Evolutionary conservation across 2,113 vertebrate species (phyloP).

Genomic region (Eolophus roseicapilla): DNA sequence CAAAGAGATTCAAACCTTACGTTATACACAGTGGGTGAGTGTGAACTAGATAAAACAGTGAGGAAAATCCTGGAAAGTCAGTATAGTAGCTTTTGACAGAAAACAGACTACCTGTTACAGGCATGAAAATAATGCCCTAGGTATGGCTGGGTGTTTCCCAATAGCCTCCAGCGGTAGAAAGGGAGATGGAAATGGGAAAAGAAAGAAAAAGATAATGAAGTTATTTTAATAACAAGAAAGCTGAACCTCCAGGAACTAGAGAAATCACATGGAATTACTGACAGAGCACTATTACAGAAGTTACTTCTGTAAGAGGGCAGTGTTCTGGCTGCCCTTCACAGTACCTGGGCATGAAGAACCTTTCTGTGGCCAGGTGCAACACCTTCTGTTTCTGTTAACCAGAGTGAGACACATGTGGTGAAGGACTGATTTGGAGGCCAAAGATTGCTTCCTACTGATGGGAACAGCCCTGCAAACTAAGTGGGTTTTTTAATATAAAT

Average conservation of each 20-base stretch:
- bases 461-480: too few species aligned
- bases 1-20: neutral
- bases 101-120: neutral
- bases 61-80: neutral
- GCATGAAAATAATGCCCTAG: neutral
- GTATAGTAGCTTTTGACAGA: neutral
- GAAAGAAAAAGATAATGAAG: neutral
- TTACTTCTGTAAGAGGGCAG: neutral
- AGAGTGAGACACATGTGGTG: neutral
- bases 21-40: neutral
- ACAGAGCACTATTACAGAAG: fast-evolving
- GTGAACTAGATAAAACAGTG: neutral
- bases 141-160: neutral
- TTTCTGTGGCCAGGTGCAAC: neutral
- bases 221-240: neutral
- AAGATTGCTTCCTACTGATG: too few species aligned
- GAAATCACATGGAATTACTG: neutral
- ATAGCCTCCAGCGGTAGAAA: neutral
- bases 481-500: too few species aligned
- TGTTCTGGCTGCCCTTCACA: neutral
- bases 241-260: neutral
- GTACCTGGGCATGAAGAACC: neutral
- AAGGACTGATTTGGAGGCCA: too few species aligned
- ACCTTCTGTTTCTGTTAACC: neutral
- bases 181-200: neutral